phyloP scores from a whole-genome alignment of 2,113 vertebrate genomes.

The Corythornis vintsioides region DNA sequence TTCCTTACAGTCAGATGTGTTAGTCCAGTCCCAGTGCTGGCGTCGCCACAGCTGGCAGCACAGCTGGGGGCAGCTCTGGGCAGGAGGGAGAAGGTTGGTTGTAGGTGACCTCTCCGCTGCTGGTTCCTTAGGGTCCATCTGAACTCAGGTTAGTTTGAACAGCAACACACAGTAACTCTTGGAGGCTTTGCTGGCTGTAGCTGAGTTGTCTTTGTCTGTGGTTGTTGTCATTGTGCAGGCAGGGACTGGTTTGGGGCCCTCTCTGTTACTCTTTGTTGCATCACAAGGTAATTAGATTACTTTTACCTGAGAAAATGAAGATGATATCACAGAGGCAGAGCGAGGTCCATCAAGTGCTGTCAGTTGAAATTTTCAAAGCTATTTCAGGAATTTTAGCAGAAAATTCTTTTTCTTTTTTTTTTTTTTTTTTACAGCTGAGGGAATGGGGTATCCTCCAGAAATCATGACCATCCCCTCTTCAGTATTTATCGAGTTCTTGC shows the following conservation, averaged over 20 bases:
- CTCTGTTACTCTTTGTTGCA: not conserved
- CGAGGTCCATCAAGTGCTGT: not conserved
- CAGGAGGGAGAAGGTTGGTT: not conserved
- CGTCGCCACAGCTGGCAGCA: conserved; percentile 4
- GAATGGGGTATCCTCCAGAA: not conserved
- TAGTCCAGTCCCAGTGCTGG: accelerated
- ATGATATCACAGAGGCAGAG: not conserved
- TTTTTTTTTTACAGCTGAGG: not conserved
- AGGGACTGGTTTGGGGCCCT: not conserved
- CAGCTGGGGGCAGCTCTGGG: not conserved
- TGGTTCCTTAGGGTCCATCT: accelerated
- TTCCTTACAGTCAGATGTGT: accelerated
- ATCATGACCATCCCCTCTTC: not conserved
- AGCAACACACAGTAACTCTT: accelerated
- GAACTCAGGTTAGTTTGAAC: accelerated
- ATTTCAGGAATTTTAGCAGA: not conserved
- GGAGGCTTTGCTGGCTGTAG: accelerated
- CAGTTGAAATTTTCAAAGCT: not conserved
- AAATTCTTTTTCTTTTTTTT: not conserved
- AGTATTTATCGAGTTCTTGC: not conserved
- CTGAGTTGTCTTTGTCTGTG: accelerated
- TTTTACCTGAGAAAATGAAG: accelerated
- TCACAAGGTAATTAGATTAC: accelerated
- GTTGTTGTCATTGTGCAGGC: accelerated
- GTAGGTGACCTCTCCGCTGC: not conserved